phyloP scores from a whole-genome alignment of 2,888 invertebrate species.

The Ormyrus labotus region DNA sequence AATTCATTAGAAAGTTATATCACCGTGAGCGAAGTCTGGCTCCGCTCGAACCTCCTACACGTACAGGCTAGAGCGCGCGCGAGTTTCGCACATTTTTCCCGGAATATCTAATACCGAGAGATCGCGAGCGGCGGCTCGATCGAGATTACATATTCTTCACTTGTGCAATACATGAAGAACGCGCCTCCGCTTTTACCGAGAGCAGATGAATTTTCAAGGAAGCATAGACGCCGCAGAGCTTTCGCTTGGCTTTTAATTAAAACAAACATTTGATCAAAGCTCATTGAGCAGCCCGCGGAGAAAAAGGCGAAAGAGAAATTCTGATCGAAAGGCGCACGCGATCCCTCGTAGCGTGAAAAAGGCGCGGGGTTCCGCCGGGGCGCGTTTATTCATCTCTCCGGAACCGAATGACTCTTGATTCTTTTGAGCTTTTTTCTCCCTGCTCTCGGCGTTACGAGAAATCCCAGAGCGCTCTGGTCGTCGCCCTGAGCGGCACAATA shows the following conservation, averaged over 20 bases:
- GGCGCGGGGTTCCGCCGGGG: not conserved
- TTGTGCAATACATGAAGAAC: not conserved
- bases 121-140: constrained; percentile 54
- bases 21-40: constrained; percentile 66
- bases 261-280: constrained; percentile 26
- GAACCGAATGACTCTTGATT: constrained; percentile 53
- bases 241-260: constrained; percentile 1
- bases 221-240: not conserved
- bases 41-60: constrained; percentile 65
- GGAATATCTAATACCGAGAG: constrained; percentile 40
- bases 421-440: constrained; percentile 39
- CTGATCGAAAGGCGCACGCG: constrained; percentile 36
- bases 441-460: constrained; percentile 32
- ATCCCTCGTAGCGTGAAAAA: constrained; percentile 11
- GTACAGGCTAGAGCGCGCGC: constrained; percentile 62
- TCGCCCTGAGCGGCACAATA: constrained; percentile 21
- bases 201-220: too few species aligned
- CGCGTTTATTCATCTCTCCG: constrained; percentile 35
- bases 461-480: constrained; percentile 13
- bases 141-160: constrained; percentile 54
- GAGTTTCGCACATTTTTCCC: constrained; percentile 57
- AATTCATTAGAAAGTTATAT: constrained; percentile 70
- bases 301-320: constrained; percentile 7
- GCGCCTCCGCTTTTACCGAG: too few species aligned
- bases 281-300: not conserved